Conservation (phyloP, 2,888 invertebrate species). For the Torymus texanus region DNA sequence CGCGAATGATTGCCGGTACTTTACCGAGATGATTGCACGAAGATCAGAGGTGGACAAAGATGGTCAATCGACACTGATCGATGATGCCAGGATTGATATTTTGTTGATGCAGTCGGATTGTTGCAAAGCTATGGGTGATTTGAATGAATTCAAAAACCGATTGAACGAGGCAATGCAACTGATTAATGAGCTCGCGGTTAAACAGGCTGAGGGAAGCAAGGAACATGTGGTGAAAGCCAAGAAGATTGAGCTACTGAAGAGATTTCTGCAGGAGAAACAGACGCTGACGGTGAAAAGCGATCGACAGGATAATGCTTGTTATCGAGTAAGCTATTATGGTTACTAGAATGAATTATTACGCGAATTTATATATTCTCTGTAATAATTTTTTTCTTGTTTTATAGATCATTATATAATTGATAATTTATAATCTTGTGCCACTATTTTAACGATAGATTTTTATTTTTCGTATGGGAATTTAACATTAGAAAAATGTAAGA, state of each 20-base stretch:
- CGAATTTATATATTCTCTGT: too few relatives aligned
- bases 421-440: too few relatives aligned
- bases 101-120: slow-evolving; percentile 41
- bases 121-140: not conserved
- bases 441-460: too few relatives aligned
- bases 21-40: not conserved
- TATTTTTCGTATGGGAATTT: too few relatives aligned
- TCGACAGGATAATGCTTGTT: too few relatives aligned
- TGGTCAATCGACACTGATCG: not conserved
- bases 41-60: too few relatives aligned
- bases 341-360: too few relatives aligned
- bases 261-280: slow-evolving; percentile 50
- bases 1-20: slow-evolving; percentile 37
- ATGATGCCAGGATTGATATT: slow-evolving; percentile 30
- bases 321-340: too few relatives aligned
- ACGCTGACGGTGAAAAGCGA: not conserved
- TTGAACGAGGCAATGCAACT: slow-evolving; percentile 58
- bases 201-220: not conserved
- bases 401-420: too few relatives aligned
- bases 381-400: too few relatives aligned
- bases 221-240: slow-evolving; percentile 43
- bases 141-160: slow-evolving; percentile 45
- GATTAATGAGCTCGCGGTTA: slow-evolving; percentile 54
- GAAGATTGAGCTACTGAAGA: slow-evolving; percentile 56
- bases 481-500: too few relatives aligned